These are phyloP conservation scores for Aphodius sticticus DNA, from an alignment of 2,888 invertebrate genomes.

Conservation along the genomic window DNA sequence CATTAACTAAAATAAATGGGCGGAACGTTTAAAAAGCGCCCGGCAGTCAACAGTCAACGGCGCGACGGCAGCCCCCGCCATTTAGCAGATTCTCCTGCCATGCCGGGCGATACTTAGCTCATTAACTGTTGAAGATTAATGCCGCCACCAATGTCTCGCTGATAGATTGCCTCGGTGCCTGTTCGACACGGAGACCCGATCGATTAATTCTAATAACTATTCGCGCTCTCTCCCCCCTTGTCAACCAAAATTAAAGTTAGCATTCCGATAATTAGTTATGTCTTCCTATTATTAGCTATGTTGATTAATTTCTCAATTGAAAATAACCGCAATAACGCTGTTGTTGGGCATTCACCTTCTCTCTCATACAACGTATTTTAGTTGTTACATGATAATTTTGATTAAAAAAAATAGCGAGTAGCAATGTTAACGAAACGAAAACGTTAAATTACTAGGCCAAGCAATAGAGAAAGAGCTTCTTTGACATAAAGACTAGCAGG, in stretches of 20 bases:
- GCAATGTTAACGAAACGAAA: no score
- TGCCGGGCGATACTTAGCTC: not conserved
- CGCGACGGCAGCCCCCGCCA: not conserved
- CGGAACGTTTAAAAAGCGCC: not conserved
- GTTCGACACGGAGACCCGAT: not conserved
- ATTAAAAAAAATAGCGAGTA: no score
- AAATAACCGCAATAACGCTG: not conserved
- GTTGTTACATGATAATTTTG: no score
- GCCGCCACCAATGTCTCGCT: not conserved
- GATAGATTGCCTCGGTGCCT: not conserved
- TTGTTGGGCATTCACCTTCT: conserved; percentile 6
- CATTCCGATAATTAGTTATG: not conserved
- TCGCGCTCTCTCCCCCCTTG: not conserved
- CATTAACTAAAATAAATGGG: not conserved
- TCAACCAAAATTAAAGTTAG: not conserved
- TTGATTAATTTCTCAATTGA: no score
- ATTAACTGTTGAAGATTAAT: not conserved
- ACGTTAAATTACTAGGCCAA: no score
- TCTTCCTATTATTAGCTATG: no score
- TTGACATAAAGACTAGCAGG: no score
- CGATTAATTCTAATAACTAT: not conserved
- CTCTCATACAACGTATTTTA: not conserved
- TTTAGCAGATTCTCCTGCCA: not conserved
- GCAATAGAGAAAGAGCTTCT: no score
- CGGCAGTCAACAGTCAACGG: not conserved